Evolutionary conservation across 2,113 vertebrate species (phyloP).

Genomic region (Abramis brama): DNA sequence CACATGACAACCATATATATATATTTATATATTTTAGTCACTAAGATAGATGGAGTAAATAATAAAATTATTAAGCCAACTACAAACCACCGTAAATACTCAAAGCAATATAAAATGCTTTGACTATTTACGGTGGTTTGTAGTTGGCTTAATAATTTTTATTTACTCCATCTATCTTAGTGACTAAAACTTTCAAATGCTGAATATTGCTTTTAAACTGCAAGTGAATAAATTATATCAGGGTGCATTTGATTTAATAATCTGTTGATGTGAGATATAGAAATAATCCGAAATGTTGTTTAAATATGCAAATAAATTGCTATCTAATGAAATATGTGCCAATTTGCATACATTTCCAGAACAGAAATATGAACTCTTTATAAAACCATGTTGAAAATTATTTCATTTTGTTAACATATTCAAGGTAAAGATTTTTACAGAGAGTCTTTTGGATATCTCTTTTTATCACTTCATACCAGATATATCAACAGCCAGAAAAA

Average conservation of each 20-base stretch:
- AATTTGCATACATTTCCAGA: neutral
- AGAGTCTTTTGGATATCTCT: neutral
- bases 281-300: neutral
- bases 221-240: neutral
- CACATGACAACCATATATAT: neutral
- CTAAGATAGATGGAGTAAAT: too few species aligned
- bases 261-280: neutral
- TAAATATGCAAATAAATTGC: neutral
- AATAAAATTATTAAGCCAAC: too few species aligned
- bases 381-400: neutral
- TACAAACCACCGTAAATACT: too few species aligned
- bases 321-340: neutral
- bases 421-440: neutral
- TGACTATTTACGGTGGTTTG: too few species aligned
- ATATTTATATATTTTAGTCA: too few species aligned
- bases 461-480: neutral
- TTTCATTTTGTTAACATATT: neutral
- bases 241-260: neutral
- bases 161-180: too few species aligned
- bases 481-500: neutral
- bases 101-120: too few species aligned
- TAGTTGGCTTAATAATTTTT: too few species aligned
- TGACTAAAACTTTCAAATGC: neutral
- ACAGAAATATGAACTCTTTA: neutral
- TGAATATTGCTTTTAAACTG: too few species aligned